Conservation (phyloP, 2,888 invertebrate genomes). For the Empis stercorea region DNA sequence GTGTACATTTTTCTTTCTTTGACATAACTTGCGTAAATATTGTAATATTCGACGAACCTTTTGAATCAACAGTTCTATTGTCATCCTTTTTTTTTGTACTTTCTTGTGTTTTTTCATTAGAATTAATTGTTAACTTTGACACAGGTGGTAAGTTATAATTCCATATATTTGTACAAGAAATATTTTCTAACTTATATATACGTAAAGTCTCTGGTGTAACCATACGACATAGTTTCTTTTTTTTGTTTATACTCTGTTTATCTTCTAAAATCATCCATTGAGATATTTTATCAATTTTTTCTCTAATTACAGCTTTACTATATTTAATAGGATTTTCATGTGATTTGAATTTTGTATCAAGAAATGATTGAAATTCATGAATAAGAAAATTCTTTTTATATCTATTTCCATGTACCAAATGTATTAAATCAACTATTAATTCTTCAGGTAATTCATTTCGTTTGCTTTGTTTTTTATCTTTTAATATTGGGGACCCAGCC, state of each 20-base stretch:
- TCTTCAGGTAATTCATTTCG: slow-evolving; percentile 37
- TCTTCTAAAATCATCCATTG: slow-evolving; percentile 43
- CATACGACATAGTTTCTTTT: slow-evolving; percentile 51
- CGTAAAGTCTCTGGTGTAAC: slow-evolving; percentile 43
- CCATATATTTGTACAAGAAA: slow-evolving; percentile 45
- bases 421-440: slow-evolving; percentile 49
- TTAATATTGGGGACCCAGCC: slow-evolving; percentile 12
- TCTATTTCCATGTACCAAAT: slow-evolving; percentile 52
- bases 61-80: slow-evolving; percentile 7
- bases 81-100: slow-evolving; percentile 5
- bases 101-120: slow-evolving; percentile 6
- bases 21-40: slow-evolving; percentile 29
- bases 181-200: slow-evolving; percentile 39
- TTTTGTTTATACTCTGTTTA: slow-evolving; percentile 32
- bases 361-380: slow-evolving; percentile 48
- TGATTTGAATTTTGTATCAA: slow-evolving; percentile 33
- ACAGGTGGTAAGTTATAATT: slow-evolving; percentile 36
- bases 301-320: slow-evolving; percentile 37
- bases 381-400: slow-evolving; percentile 44
- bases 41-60: slow-evolving; percentile 17
- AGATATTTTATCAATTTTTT: slow-evolving; percentile 47
- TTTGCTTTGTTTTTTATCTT: slow-evolving; percentile 22
- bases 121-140: slow-evolving; percentile 9
- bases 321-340: slow-evolving; percentile 21
- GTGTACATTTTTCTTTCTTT: slow-evolving; percentile 20